phyloP scores from a whole-genome alignment of 2,797 vertebrate genomes.

The Cyprinodon diabolis region DNA sequence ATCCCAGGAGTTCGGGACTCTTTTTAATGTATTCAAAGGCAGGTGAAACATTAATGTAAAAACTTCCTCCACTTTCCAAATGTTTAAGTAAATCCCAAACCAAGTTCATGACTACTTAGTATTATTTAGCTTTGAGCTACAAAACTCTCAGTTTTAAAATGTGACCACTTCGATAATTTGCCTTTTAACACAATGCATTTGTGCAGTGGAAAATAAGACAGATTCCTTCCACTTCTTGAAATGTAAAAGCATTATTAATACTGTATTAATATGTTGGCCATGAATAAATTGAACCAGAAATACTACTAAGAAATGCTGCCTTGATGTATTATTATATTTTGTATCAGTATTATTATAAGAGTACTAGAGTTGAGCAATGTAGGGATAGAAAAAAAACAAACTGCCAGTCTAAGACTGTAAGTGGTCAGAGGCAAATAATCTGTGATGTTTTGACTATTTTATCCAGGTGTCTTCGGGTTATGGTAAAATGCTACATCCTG shows the following conservation, averaged over 20 bases:
- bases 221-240: background rate
- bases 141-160: background rate
- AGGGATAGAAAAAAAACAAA: background rate
- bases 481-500: conserved; percentile 16
- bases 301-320: background rate
- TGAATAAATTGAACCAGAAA: background rate
- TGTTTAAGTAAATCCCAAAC: background rate
- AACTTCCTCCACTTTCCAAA: background rate
- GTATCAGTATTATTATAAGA: background rate
- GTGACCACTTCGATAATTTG: background rate
- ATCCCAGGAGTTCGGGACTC: background rate
- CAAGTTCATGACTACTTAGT: background rate
- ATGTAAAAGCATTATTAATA: background rate
- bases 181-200: background rate
- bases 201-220: background rate
- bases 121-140: background rate
- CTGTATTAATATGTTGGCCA: background rate
- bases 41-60: background rate
- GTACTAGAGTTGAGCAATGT: background rate
- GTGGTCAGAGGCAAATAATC: conserved; percentile 25
- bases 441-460: conserved; percentile 3
- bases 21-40: background rate
- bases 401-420: background rate
- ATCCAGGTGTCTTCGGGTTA: conserved; percentile 20
- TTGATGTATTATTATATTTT: too few species aligned